Evolutionary conservation across 64 coral and sea anemone species (phyloP).

Genomic region (Astreopora myriophthalma): DNA sequence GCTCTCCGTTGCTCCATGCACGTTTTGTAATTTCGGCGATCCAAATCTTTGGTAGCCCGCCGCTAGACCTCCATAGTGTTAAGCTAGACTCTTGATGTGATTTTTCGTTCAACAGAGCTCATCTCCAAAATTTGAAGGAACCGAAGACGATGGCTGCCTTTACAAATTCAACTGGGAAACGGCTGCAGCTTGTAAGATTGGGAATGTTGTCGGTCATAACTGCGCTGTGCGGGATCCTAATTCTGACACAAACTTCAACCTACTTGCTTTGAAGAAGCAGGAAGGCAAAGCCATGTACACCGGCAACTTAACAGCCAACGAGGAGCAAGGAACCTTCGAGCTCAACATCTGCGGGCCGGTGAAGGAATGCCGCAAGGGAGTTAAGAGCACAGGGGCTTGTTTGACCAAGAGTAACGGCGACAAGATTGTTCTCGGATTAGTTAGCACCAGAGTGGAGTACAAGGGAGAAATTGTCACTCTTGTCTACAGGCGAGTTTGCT

Average conservation of each 20-base stretch:
- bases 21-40: too few species aligned
- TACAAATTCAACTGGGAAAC: constrained; percentile 45
- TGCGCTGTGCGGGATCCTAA: constrained; percentile 64
- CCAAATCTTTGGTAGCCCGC: too few species aligned
- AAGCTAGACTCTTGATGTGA: too few species aligned
- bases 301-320: not conserved
- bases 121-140: not conserved
- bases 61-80: too few species aligned
- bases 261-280: constrained; percentile 1
- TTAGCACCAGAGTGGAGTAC: not conserved
- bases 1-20: too few species aligned
- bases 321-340: not conserved
- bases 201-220: constrained; percentile 9
- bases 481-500: constrained; percentile 33
- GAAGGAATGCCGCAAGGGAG: not conserved
- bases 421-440: constrained; percentile 14
- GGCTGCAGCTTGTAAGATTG: constrained; percentile 57
- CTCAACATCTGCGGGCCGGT: constrained; percentile 64
- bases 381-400: not conserved
- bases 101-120: not conserved
- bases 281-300: not conserved
- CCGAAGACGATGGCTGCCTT: not conserved
- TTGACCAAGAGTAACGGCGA: constrained; percentile 12
- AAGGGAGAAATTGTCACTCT: constrained; percentile 59
- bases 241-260: constrained; percentile 55